A percentile compares a stretch with the other conserved stretches of the same genome.
phyloP scores from a whole-genome alignment of 2,113 vertebrate genomes.

The Grammomys surdaster region DNA sequence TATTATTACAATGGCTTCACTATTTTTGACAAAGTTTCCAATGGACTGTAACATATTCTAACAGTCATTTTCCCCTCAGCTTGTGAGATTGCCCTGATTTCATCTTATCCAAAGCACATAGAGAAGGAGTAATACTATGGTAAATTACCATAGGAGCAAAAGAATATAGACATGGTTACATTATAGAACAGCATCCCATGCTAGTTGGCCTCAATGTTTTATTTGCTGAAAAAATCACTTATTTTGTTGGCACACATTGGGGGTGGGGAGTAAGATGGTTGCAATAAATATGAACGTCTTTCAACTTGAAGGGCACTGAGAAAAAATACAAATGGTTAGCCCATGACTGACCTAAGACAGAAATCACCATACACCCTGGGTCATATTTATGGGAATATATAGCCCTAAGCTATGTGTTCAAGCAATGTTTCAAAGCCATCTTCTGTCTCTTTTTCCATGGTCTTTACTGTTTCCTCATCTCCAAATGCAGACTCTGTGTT shows the following conservation, averaged over 20 bases:
- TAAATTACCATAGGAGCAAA: neutral
- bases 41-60: neutral
- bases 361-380: fast-evolving
- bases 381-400: fast-evolving
- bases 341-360: neutral
- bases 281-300: neutral
- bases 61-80: neutral
- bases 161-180: neutral
- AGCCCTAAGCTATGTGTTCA: neutral
- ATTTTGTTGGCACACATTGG: neutral
- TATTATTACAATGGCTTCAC: neutral
- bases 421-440: fast-evolving
- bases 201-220: neutral
- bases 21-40: neutral
- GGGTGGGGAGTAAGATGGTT: neutral
- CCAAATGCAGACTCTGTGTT: neutral
- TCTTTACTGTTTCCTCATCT: neutral
- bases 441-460: neutral
- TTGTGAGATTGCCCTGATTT: neutral
- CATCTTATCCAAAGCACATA: neutral
- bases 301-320: neutral
- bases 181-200: neutral
- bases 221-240: neutral
- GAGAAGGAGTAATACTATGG: neutral
- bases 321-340: neutral